Percentiles rank a stretch among this genome's conserved stretches.
Evolutionary conservation across 2,113 vertebrate species (phyloP).

Genomic region (Chunga burmeisteri): DNA sequence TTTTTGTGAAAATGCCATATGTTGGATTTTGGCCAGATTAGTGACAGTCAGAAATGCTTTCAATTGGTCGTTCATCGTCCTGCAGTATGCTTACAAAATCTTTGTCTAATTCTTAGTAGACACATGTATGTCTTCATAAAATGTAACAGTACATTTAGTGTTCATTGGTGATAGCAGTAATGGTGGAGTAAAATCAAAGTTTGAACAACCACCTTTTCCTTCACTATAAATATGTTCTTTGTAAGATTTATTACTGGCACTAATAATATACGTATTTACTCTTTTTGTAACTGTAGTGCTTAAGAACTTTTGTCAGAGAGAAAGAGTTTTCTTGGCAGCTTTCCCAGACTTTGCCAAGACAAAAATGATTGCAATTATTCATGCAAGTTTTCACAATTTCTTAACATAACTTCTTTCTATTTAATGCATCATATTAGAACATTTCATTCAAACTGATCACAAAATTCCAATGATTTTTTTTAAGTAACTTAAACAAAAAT

Average conservation of each 20-base stretch:
- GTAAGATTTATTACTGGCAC: background rate
- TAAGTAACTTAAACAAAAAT: background rate
- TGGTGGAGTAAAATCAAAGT: background rate
- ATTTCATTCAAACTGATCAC: background rate
- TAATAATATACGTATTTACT: conserved; percentile 39
- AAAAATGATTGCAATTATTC: conserved; percentile 1
- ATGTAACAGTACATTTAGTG: background rate
- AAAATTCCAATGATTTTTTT: background rate
- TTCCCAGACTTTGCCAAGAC: conserved; percentile 17
- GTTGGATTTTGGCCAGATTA: background rate
- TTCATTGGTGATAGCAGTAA: background rate
- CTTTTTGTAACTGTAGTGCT: background rate
- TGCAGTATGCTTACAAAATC: background rate
- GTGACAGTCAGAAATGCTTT: background rate
- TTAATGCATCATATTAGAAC: background rate
- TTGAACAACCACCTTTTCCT: background rate
- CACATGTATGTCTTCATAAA: background rate
- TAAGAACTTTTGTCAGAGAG: background rate
- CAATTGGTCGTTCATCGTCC: background rate
- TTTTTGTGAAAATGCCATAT: background rate
- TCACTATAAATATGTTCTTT: background rate
- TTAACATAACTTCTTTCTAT: background rate
- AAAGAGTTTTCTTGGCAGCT: conserved; percentile 17
- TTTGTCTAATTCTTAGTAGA: background rate
- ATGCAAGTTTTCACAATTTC: conserved; percentile 3